Base-by-base conservation (phyloP, 2,113 vertebrate genomes). In the Gobiocypris rarus region DNA sequence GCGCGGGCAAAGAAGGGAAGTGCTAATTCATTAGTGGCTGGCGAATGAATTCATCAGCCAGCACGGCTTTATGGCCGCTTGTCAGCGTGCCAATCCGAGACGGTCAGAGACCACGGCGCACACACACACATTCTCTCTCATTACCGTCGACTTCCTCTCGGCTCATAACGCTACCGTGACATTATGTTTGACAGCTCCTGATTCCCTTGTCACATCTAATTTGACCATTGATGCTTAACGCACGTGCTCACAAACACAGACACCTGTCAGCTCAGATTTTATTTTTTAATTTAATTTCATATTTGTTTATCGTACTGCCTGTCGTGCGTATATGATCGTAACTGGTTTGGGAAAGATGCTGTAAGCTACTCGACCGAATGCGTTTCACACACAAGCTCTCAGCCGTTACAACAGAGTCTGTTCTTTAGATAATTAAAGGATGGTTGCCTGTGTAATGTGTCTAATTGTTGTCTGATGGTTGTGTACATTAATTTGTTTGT, bases 141-240 rank as follows among this genome's bases (percentile, higher is more conserved):
- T 43, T 59, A 85, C 56, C 67, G 1, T 73, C 84, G 50, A 82
- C 59, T 48, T 77, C 75, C 41, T 78, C 90, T 93, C 31, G 38
- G 85, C 90, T 91, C 89, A 83, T 34, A 83, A 86, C 82, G 88
- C 78, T 79, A 86, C 95, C 94, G 93, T 96, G 95, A 96, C 95
- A 97, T 97, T 93, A 93, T 95, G 94, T 97, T 95, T 97, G 97
- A 97, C 97, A 97, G 96, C 94, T 96, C 59, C 96, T 96, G 96
- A 96, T 97, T 96, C 95, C 94, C 94, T 89, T 94, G 96, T 97
- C 97, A 96, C 92, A 96, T 96, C 93, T 96, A 95, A 92, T 92
- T 93, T 90, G 87, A 83, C 77, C 56, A 19, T 52, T 56, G 81
- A 80, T 69, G 84, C 75, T 74, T 61, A 63, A 85, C 41, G 61